phyloP scores from a whole-genome alignment of 1,140 invertebrate species.

The Lordiphosa clarofinis region DNA sequence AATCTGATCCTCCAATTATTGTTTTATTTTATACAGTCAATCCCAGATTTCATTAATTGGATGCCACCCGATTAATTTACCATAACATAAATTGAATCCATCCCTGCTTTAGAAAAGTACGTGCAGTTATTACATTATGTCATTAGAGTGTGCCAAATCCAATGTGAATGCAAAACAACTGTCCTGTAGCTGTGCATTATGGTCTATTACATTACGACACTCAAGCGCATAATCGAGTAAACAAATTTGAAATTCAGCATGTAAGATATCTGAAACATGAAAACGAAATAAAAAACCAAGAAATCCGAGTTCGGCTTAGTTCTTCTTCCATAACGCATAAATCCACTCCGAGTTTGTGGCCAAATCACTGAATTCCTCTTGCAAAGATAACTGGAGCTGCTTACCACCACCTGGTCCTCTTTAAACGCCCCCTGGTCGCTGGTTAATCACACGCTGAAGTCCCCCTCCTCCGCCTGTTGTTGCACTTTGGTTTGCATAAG shows the following conservation, averaged over 20 bases:
- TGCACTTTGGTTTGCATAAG: slow-evolving; percentile 41
- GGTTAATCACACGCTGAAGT: slow-evolving; percentile 21
- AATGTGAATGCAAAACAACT: slow-evolving; percentile 54
- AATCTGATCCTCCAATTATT: slow-evolving; percentile 47
- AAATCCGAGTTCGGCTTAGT: slow-evolving; percentile 57
- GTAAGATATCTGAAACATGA: slow-evolving; percentile 70
- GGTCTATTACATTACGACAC: slow-evolving; percentile 61
- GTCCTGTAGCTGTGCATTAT: slow-evolving; percentile 66
- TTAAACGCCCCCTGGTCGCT: slow-evolving; percentile 11
- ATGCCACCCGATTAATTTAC: slow-evolving; percentile 65
- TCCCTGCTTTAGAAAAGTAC: slow-evolving; percentile 75
- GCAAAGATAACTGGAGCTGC: slow-evolving; percentile 34
- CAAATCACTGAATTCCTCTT: slow-evolving; percentile 34
- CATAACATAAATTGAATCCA: slow-evolving; percentile 72
- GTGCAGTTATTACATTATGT: slow-evolving; percentile 72
- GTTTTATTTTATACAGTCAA: slow-evolving; percentile 72
- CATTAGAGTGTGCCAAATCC: slow-evolving; percentile 54
- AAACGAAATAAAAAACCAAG: slow-evolving; percentile 69
- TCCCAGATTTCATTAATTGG: slow-evolving; percentile 76
- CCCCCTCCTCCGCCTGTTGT: slow-evolving; percentile 11
- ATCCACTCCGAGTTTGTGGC: slow-evolving; percentile 24
- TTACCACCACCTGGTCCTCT: slow-evolving; percentile 7
- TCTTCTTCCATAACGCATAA: slow-evolving; percentile 16
- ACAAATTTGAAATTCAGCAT: slow-evolving; percentile 73
- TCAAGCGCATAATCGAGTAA: slow-evolving; percentile 49